phyloP scores from a whole-genome alignment of 2,113 vertebrate genomes.

The Myotis lucifugus region DNA sequence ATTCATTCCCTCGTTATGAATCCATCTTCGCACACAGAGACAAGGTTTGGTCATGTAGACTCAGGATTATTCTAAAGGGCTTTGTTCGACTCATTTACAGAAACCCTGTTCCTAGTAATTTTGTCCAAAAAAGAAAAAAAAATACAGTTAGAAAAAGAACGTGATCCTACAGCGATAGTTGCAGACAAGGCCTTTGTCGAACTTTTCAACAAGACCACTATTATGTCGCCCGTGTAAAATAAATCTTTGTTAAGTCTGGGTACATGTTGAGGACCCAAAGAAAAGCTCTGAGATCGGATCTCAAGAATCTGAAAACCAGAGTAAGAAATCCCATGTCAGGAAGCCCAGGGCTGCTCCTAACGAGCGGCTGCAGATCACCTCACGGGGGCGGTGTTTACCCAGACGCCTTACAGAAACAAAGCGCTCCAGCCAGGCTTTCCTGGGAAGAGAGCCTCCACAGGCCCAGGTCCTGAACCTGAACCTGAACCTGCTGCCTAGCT shows the following conservation, averaged over 20 bases:
- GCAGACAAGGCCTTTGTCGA: slow-evolving; percentile 60
- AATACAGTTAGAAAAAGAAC: slow-evolving; percentile 19
- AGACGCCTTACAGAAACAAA: background rate
- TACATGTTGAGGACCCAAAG: slow-evolving; percentile 46
- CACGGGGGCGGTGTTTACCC: background rate
- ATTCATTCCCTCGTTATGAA: slow-evolving; percentile 4
- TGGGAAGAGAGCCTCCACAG: background rate
- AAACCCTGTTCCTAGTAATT: slow-evolving; percentile 48
- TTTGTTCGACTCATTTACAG: background rate
- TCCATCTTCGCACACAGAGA: background rate
- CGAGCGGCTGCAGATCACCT: background rate
- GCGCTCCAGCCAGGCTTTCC: background rate
- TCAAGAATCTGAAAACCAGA: slow-evolving; percentile 33
- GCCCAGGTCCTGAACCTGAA: background rate
- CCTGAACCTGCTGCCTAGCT: background rate
- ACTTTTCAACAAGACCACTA: slow-evolving; percentile 64
- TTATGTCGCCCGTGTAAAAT: slow-evolving; percentile 49
- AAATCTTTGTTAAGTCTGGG: slow-evolving; percentile 68
- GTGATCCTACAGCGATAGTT: background rate
- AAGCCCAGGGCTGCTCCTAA: background rate
- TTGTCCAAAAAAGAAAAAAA: slow-evolving; percentile 31
- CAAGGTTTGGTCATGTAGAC: background rate
- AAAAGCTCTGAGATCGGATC: slow-evolving; percentile 46
- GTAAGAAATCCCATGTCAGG: background rate
- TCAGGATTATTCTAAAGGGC: background rate